A percentile compares a stretch with the other conserved stretches of the same genome.
Conservation (phyloP, 2,797 vertebrate species). For the Mus minutoides region DNA sequence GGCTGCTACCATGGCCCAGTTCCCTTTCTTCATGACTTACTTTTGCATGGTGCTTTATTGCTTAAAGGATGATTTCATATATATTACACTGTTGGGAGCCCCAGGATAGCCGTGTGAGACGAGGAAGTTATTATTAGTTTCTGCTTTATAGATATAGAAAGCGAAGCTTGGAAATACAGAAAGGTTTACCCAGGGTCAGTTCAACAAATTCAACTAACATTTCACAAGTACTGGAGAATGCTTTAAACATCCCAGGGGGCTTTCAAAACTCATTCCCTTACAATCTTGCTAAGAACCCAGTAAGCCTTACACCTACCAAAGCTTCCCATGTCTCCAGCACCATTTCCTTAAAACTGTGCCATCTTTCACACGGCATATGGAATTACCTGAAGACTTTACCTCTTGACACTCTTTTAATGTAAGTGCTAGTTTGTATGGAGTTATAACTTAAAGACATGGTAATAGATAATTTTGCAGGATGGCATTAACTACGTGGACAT, state of each 20-base stretch:
- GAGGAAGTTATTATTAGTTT: constrained; percentile 64
- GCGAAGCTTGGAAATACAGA: constrained; percentile 61
- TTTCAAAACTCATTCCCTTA: constrained; percentile 63
- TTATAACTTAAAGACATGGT: not conserved
- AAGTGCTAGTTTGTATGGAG: constrained; percentile 13
- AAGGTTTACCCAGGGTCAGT: constrained; percentile 60
- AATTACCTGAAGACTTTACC: constrained; percentile 24
- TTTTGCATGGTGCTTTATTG: constrained; percentile 63
- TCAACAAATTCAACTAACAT: constrained; percentile 68
- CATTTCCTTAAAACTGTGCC: constrained; percentile 12
- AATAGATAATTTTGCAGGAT: not conserved
- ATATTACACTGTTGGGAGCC: constrained; percentile 54
- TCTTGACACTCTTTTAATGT: not conserved
- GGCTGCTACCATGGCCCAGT: not conserved
- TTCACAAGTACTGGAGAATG: constrained; percentile 56
- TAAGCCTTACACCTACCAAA: not conserved
- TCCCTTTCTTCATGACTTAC: constrained; percentile 61
- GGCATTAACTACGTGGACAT: not conserved
- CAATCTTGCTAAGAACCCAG: constrained; percentile 56
- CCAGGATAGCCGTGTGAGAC: constrained; percentile 45
- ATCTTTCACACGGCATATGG: not conserved
- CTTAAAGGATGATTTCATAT: constrained; percentile 67
- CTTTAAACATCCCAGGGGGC: constrained; percentile 47
- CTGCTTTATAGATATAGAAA: constrained; percentile 70
- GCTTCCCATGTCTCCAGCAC: constrained; percentile 19